Evolutionary conservation across 2,888 invertebrate species (phyloP).

Genomic region (Drosophila tanythrix): DNA sequence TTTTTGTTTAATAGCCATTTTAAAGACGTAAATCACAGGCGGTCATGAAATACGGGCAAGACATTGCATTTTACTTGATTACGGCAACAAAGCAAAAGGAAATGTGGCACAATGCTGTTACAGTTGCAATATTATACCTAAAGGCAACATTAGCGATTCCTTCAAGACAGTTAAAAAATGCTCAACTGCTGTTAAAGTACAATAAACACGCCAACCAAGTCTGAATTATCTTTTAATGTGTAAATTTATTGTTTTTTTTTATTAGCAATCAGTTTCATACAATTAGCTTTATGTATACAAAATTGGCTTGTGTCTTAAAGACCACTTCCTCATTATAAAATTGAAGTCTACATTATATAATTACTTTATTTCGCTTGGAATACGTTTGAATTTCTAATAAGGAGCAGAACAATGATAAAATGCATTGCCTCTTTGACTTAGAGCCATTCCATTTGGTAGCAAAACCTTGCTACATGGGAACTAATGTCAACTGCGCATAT

Average conservation of each 20-base stretch:
- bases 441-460: not conserved
- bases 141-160: conserved; percentile 18
- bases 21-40: conserved; percentile 65
- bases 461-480: conserved; percentile 35
- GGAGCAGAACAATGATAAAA: not conserved
- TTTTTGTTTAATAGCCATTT: conserved; percentile 57
- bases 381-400: not conserved
- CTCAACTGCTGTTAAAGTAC: conserved; percentile 2
- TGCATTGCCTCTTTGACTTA: not conserved
- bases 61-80: conserved; percentile 60
- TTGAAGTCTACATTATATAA: not conserved
- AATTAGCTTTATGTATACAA: not conserved
- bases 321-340: not conserved
- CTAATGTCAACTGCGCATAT: conserved; percentile 35
- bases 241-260: not conserved
- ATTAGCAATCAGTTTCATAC: not conserved
- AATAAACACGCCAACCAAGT: not conserved
- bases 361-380: not conserved
- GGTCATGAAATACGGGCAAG: conserved; percentile 45
- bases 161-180: not conserved
- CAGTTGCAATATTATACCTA: conserved; percentile 31
- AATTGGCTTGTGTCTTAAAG: not conserved
- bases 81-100: conserved; percentile 33
- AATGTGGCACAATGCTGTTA: conserved; percentile 26
- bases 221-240: not conserved